phyloP scores from a whole-genome alignment of 2,113 vertebrate genomes.

The Protobothrops mucrosquamatus region DNA sequence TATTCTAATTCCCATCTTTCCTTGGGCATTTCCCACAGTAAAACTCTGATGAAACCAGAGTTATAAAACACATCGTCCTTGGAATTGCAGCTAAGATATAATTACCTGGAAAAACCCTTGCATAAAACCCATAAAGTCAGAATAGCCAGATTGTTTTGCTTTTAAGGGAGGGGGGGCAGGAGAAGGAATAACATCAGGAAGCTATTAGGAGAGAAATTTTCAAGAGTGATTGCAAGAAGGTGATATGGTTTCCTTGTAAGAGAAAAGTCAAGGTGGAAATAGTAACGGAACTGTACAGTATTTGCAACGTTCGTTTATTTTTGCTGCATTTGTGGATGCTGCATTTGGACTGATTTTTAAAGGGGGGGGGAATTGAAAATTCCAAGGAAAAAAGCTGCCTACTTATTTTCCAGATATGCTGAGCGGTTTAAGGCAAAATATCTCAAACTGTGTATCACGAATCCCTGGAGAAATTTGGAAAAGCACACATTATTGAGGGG shows the following conservation, averaged over 20 bases:
- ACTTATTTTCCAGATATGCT: too few species aligned
- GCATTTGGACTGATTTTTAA: not conserved
- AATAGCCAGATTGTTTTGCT: not conserved
- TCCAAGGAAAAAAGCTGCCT: not conserved
- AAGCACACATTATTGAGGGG: too few species aligned
- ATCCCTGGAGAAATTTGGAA: too few species aligned
- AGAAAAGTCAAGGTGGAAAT: not conserved
- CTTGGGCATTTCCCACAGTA: not conserved
- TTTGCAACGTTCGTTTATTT: not conserved
- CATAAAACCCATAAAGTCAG: not conserved
- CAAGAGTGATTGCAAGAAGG: not conserved
- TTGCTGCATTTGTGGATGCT: not conserved
- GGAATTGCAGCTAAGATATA: not conserved
- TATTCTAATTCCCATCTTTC: not conserved
- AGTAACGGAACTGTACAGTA: not conserved
- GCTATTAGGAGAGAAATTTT: not conserved
- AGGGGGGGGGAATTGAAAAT: not conserved
- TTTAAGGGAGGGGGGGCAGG: not conserved
- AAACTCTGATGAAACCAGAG: not conserved
- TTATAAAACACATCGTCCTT: not conserved
- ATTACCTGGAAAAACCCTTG: not conserved
- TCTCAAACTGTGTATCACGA: too few species aligned
- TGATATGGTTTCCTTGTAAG: not conserved
- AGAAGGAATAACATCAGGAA: not conserved
- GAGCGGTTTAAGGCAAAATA: too few species aligned